Percentiles rank a stretch among this genome's conserved stretches.
These are phyloP conservation scores for Novumbra hubbsi DNA, from an alignment of 2,797 vertebrate genomes.

Conservation along the genomic window DNA sequence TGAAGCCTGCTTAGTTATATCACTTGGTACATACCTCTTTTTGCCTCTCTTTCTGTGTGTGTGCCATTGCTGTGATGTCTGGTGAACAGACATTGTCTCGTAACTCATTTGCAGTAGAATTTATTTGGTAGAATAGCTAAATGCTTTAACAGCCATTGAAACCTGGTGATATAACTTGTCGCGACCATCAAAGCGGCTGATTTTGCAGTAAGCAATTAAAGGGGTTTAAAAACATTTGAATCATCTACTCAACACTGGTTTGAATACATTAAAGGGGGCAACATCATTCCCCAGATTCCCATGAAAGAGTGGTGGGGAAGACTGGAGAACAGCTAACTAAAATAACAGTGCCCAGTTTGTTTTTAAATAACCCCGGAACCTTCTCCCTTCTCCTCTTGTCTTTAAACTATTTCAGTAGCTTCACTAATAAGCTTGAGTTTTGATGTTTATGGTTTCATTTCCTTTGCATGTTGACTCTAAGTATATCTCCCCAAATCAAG, in stretches of 20 bases:
- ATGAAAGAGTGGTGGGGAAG: slow-evolving; percentile 27
- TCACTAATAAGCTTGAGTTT: neutral
- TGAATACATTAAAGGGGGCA: neutral
- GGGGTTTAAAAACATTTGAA: too few species aligned
- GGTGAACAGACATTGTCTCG: too few species aligned
- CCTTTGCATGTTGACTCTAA: slow-evolving; percentile 5
- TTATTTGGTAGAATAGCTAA: too few species aligned
- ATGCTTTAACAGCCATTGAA: too few species aligned
- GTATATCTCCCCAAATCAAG: neutral
- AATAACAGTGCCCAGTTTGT: neutral
- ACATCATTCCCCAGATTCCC: neutral
- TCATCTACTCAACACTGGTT: neutral
- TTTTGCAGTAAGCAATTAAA: too few species aligned
- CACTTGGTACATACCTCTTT: too few species aligned
- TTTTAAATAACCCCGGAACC: neutral
- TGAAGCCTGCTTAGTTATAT: too few species aligned
- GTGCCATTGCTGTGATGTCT: too few species aligned
- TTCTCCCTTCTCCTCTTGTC: neutral
- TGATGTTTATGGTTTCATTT: slow-evolving; percentile 7
- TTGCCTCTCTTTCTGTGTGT: too few species aligned
- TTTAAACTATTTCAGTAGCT: neutral
- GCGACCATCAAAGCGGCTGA: too few species aligned
- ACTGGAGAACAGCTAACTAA: slow-evolving; percentile 20
- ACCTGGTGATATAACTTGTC: too few species aligned
- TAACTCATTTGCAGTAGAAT: too few species aligned